Evolutionary conservation across 2,797 vertebrate genomes (phyloP).

Genomic region (Xenops minutus): DNA sequence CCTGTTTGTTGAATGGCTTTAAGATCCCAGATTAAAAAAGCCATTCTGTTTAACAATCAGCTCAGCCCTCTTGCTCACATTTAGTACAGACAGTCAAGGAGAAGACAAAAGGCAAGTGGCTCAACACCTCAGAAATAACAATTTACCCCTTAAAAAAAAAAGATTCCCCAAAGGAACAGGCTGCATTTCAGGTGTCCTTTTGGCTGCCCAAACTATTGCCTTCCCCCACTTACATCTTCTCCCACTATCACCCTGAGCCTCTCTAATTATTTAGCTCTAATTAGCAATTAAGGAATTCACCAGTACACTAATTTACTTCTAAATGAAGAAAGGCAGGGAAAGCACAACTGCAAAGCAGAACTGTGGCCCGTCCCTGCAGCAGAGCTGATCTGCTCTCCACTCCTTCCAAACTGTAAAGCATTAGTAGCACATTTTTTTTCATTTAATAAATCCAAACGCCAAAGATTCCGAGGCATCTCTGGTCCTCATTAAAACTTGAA

Average conservation of each 20-base stretch:
- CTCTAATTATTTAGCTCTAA: not conserved
- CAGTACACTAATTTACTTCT: not conserved
- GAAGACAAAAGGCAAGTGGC: not conserved
- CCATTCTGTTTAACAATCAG: not conserved
- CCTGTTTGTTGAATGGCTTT: not conserved
- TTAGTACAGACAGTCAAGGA: not conserved
- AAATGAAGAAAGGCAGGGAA: not conserved
- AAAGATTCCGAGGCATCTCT: not conserved
- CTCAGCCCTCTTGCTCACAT: not conserved
- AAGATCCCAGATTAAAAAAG: not conserved
- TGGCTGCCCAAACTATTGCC: not conserved
- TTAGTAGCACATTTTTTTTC: not conserved
- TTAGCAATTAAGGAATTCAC: not conserved
- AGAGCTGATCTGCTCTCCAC: not conserved
- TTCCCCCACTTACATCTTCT: not conserved
- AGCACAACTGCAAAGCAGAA: not conserved
- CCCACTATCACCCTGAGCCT: not conserved
- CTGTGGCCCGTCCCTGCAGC: not conserved
- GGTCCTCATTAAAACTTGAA: conserved; percentile 25
- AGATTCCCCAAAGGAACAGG: not conserved
- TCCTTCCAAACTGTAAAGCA: not conserved
- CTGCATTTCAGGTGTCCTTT: not conserved
- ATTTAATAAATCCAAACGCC: not conserved
- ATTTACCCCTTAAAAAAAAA: not conserved
- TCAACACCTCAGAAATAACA: not conserved